Evolutionary conservation across 2,113 vertebrate species (phyloP).

Genomic region (Dromas ardeola): DNA sequence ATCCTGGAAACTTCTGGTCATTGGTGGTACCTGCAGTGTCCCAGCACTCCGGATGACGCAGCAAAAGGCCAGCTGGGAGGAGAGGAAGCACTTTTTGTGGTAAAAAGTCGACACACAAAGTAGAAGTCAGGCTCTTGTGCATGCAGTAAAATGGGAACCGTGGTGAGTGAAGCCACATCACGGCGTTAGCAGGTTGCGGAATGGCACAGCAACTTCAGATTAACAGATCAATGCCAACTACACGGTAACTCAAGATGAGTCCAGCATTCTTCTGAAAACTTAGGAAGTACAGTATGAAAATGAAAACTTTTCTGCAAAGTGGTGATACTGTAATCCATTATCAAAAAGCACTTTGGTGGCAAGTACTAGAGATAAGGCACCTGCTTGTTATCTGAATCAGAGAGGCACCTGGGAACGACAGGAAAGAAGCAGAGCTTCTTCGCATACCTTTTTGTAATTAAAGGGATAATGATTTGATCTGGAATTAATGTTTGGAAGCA

Average conservation of each 20-base stretch:
- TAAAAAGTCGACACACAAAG: neutral
- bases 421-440: neutral
- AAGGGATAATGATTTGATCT: conserved; percentile 26
- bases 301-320: neutral
- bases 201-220: neutral
- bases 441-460: conserved; percentile 5
- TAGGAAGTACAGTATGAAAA: neutral
- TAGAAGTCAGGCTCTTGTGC: neutral
- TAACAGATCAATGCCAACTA: neutral
- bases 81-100: neutral
- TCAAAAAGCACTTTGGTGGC: neutral
- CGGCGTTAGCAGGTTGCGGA: accelerated
- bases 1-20: neutral
- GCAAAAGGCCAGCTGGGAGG: neutral
- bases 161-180: neutral
- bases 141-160: neutral
- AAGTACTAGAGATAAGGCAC: conserved; percentile 22
- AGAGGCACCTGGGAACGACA: conserved; percentile 7
- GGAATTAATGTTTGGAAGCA: conserved; percentile 43
- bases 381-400: conserved; percentile 28
- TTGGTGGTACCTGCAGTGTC: neutral
- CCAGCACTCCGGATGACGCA: neutral
- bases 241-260: neutral
- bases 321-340: neutral
- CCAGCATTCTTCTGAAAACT: neutral